Conservation (phyloP, 2,113 vertebrate species). For the Bambusicola thoracicus region DNA sequence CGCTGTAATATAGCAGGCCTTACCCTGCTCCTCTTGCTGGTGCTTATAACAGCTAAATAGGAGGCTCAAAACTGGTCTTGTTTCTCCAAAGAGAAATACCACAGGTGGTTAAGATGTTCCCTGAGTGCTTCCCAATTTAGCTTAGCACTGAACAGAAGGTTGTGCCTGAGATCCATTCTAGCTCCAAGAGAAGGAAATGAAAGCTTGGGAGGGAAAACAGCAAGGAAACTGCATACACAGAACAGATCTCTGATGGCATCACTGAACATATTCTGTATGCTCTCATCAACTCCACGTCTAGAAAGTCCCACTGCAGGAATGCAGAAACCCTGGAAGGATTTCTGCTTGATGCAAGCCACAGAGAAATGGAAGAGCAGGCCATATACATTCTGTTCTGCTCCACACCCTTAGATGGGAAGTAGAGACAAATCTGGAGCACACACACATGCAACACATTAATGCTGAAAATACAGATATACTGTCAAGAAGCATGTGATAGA, state of each 20-base stretch:
- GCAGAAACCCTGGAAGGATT: not conserved
- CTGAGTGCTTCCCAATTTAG: not conserved
- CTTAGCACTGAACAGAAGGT: not conserved
- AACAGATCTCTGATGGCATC: not conserved
- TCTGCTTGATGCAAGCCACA: not conserved
- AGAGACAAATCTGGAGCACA: not conserved
- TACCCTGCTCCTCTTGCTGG: not conserved
- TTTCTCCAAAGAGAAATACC: not conserved
- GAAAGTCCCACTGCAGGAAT: not conserved
- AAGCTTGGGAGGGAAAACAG: rapidly evolving
- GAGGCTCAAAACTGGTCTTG: not conserved
- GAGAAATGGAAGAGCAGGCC: not conserved
- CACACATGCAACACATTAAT: not conserved
- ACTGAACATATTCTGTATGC: not conserved
- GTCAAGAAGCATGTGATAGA: not conserved
- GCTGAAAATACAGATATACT: not conserved
- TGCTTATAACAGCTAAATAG: not conserved
- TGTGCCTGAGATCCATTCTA: not conserved
- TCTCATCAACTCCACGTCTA: not conserved
- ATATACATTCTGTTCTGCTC: not conserved
- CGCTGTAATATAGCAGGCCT: rapidly evolving
- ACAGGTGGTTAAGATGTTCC: not conserved
- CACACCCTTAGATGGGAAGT: not conserved
- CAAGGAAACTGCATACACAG: not conserved
- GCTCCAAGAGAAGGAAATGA: not conserved